phyloP scores from a whole-genome alignment of 2,113 vertebrate species.

The Aspiorhynchus laticeps region DNA sequence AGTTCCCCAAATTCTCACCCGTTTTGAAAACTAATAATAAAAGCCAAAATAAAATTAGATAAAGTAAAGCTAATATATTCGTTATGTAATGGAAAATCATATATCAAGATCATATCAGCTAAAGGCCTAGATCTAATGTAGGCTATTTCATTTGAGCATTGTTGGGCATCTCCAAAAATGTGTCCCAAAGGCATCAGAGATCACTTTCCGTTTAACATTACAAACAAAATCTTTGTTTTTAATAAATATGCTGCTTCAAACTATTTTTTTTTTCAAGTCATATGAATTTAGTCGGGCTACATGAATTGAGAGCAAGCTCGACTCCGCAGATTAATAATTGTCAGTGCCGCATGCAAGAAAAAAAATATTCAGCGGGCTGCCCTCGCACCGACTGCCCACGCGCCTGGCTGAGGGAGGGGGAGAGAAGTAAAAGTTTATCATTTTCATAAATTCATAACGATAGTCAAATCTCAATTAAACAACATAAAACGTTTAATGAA shows the following conservation, averaged over 20 bases:
- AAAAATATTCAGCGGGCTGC: slow-evolving; percentile 29
- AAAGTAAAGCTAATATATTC: neutral
- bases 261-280: neutral
- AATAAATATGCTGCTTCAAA: neutral
- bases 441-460: slow-evolving; percentile 59
- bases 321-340: slow-evolving; percentile 70
- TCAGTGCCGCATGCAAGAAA: slow-evolving; percentile 52
- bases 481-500: slow-evolving; percentile 66
- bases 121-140: neutral
- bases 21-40: slow-evolving; percentile 14
- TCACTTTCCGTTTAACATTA: neutral
- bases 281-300: neutral
- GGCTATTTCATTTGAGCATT: neutral
- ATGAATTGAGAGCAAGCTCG: neutral
- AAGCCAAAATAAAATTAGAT: neutral
- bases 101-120: neutral
- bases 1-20: slow-evolving; percentile 22
- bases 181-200: neutral
- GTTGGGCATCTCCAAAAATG: neutral
- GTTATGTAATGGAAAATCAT: neutral
- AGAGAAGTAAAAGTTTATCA: slow-evolving; percentile 51
- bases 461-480: slow-evolving; percentile 72
- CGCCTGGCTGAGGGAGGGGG: slow-evolving; percentile 39
- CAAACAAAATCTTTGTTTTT: neutral
- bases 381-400: slow-evolving; percentile 62